Evolutionary conservation across 2,888 invertebrate species (phyloP), one percentile per base, ranked within the genome.

Genomic region (Salticus scenicus): DNA sequence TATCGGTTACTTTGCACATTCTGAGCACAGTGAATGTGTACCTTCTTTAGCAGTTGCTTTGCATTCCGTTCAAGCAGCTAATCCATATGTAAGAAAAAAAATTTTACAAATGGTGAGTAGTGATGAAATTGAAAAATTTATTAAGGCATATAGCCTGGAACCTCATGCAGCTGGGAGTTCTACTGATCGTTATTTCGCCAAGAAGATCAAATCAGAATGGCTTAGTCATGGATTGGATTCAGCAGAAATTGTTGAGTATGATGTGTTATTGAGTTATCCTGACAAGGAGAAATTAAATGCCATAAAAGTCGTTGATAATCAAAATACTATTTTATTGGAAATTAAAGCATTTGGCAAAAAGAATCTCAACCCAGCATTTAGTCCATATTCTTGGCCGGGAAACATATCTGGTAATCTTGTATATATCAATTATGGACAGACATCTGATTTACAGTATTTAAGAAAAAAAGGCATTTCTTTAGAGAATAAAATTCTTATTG

Each of bases 401-500:
- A 88, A 88, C 27, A 77, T 88, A 17, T 70, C 77, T 41, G 90
- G 90, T 0, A 88, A 89, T 42, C 79, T 90, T 7, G 90, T 92
- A 2, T 92, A 91, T 88, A 92, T 91, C 0, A 91, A 92, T 88
- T 92, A 92, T 85, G 92, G 91, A 0, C 88, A 91, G 42, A 89
- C 90, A 20, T 90, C 91, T 74, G 92, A 92, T 89, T 92, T 91
- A 88, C 83, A 89, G 0, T 88, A 89, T 41, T 89, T 92, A 27
- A 88, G 88, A 51, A 88, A 89, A 17, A 82, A 88, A 7, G 89
- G 89, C 5, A 89, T 92, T 7, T 88, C 89, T 70, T 89, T 92
- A 28, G 89, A 89, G 14, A 92, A 92, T 0, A 91, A 91, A 70
- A 92, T 93, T 42, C 92, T 92, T 12, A 89, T 93, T 64, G 92